phyloP scores from a whole-genome alignment of 2,113 vertebrate species.

The Ceyx margarethae region DNA sequence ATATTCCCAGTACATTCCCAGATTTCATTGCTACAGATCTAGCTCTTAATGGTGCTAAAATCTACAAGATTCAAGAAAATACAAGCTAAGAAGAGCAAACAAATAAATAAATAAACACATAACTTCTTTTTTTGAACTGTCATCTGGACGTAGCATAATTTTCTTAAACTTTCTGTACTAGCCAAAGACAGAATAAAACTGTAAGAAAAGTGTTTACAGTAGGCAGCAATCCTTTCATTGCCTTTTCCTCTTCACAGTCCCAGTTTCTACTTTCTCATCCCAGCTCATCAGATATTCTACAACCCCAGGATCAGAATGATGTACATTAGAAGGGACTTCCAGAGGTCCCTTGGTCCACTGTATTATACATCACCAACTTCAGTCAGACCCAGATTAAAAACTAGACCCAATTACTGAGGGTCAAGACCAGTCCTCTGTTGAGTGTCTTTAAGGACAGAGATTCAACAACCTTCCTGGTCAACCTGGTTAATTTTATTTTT shows the following conservation, averaged over 20 bases:
- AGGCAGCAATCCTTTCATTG: not conserved
- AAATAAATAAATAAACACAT: not conserved
- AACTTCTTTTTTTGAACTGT: not conserved
- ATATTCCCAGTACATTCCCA: not conserved
- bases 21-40: not conserved
- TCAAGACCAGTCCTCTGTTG: not conserved
- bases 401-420: not conserved
- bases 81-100: not conserved
- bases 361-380: not conserved
- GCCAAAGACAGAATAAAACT: not conserved
- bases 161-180: not conserved
- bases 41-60: not conserved
- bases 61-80: not conserved
- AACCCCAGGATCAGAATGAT: not conserved
- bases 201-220: not conserved
- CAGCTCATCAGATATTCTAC: not conserved
- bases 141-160: not conserved
- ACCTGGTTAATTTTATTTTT: not conserved
- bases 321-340: slow-evolving; percentile 35
- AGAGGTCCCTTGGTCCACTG: slow-evolving; percentile 9
- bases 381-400: not conserved
- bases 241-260: not conserved
- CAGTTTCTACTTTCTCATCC: not conserved
- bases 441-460: not conserved
- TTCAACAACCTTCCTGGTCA: not conserved